Evolutionary conservation across 2,797 vertebrate genomes (phyloP).

Genomic region (Esox masquinongy): DNA sequence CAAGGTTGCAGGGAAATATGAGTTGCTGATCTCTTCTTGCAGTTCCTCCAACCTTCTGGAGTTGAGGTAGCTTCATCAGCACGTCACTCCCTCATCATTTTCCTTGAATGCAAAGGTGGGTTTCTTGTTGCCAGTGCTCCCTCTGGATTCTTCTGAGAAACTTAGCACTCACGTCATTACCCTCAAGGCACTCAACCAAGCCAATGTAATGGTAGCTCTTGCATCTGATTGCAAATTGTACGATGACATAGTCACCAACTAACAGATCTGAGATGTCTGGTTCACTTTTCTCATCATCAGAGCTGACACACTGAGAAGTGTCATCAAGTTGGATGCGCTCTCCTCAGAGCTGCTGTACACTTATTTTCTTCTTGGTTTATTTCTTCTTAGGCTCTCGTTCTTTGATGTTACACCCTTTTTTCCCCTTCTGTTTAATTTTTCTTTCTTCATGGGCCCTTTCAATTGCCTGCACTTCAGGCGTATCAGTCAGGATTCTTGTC

Average conservation of each 20-base stretch:
- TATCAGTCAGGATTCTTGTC: constrained; percentile 33
- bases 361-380: constrained; percentile 30
- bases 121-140: constrained; percentile 29
- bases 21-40: constrained; percentile 19
- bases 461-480: constrained; percentile 32
- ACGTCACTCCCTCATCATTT: constrained; percentile 30
- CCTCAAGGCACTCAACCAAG: constrained; percentile 26
- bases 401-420: constrained; percentile 19
- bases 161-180: constrained; percentile 15
- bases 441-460: constrained; percentile 23
- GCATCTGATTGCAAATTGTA: constrained; percentile 26
- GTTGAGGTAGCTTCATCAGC: constrained; percentile 40
- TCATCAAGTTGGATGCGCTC: constrained; percentile 27
- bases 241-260: constrained; percentile 31
- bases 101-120: constrained; percentile 32
- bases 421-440: no score
- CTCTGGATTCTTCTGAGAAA: constrained; percentile 32
- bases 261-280: constrained; percentile 29
- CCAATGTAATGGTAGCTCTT: constrained; percentile 35
- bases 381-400: constrained; percentile 26
- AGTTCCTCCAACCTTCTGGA: constrained; percentile 33
- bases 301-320: constrained; percentile 28
- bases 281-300: constrained; percentile 26
- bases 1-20: constrained; percentile 26
- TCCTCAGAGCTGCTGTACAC: constrained; percentile 3